Evolutionary conservation across 2,888 invertebrate genomes (phyloP).

Genomic region (Lasioglossum figueresi): DNA sequence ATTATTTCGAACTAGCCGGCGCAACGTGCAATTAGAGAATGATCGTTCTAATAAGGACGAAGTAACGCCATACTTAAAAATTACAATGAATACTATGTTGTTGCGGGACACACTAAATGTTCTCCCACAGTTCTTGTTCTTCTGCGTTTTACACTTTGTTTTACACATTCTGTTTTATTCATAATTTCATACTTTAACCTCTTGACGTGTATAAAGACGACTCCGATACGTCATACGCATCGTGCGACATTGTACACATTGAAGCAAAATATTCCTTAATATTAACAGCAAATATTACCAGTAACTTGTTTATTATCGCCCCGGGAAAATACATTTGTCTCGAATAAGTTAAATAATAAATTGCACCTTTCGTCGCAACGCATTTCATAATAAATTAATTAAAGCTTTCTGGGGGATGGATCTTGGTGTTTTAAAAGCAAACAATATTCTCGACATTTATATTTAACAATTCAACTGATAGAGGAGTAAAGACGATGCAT

Average conservation of each 20-base stretch:
- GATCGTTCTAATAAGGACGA: slow-evolving; percentile 66
- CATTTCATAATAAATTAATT: too few species aligned
- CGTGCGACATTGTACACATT: background rate
- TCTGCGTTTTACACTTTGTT: background rate
- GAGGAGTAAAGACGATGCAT: too few species aligned
- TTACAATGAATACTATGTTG: background rate
- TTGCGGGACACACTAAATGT: background rate
- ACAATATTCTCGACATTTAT: too few species aligned
- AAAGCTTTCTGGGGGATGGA: too few species aligned
- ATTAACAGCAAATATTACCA: too few species aligned
- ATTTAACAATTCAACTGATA: too few species aligned
- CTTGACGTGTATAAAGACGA: background rate
- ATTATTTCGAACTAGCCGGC: slow-evolving; percentile 71
- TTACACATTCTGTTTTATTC: background rate
- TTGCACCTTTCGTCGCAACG: too few species aligned
- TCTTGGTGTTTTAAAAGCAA: too few species aligned
- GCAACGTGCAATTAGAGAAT: slow-evolving; percentile 75
- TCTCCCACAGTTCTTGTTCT: background rate
- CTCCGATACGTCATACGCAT: background rate
- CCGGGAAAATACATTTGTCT: too few species aligned
- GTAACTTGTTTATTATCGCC: too few species aligned
- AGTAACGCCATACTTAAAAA: slow-evolving; percentile 66
- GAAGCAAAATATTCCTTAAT: background rate
- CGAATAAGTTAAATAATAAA: too few species aligned
- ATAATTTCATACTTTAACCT: background rate